Evolutionary conservation across 2,797 vertebrate species (phyloP).

Genomic region (Caiman crocodilus): DNA sequence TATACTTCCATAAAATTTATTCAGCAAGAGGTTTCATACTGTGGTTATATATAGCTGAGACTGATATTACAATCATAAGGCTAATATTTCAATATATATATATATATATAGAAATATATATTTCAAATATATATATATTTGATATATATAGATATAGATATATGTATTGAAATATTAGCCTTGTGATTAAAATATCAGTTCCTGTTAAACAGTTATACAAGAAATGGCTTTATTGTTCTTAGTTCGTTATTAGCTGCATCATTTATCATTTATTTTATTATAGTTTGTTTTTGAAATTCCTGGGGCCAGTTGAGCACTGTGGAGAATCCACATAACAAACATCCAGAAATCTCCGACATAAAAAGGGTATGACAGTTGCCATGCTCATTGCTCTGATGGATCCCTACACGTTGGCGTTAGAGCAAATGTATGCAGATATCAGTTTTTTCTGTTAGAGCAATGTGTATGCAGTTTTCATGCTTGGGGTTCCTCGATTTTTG

Average conservation of each 20-base stretch:
- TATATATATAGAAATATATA: neutral
- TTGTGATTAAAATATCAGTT: neutral
- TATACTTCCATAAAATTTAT: neutral
- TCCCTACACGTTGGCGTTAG: neutral
- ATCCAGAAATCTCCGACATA: neutral
- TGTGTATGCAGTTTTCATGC: neutral
- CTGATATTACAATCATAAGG: too few relatives aligned
- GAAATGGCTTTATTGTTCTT: neutral
- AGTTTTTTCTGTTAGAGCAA: neutral
- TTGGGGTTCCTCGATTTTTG: neutral
- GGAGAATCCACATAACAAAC: neutral
- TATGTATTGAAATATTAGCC: neutral
- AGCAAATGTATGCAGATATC: neutral
- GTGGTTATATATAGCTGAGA: neutral
- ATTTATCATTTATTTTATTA: neutral
- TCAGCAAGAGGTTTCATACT: neutral
- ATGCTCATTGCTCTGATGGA: neutral
- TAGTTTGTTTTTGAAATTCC: neutral
- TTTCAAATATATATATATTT: too few relatives aligned
- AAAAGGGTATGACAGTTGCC: neutral
- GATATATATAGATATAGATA: too few relatives aligned
- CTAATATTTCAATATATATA: too few relatives aligned
- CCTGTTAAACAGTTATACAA: neutral
- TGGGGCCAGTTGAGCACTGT: neutral
- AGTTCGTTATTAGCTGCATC: neutral